Evolutionary conservation across 1,140 invertebrate genomes (phyloP), one percentile per base, ranked within the genome.

Genomic region (Colletes gigas): DNA sequence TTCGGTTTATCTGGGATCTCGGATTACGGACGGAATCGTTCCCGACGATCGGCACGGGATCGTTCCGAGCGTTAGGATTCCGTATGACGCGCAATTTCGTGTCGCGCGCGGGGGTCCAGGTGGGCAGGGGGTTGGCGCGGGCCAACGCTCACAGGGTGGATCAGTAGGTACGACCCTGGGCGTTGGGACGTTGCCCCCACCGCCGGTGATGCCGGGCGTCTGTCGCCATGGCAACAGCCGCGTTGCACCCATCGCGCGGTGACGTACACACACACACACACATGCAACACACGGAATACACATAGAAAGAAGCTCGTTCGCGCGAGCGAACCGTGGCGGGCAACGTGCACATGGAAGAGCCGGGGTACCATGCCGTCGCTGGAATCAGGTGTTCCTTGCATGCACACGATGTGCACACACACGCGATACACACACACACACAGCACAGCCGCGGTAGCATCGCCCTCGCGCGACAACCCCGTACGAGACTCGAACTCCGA

Each of bases 191-290:
- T 92, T 93, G 91, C 91, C 90, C 91, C 92, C 89, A 91, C 91
- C 90, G 88, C 87, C 68, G 83, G 82, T 89, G 89, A 90, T 89
- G 91, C 89, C 91, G 91, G 92, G 91, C 90, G 92, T 93, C 93
- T 93, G 92, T 94, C 92, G 90, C 93, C 92, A 93, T 94, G 89
- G 93, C 89, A 92, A 94, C 93, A 92, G 91, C 89, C 90, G 91
- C 91, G 92, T 91, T 93, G 90, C 91, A 90, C 90, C 91, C 89
- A 92, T 90, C 82, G 85, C 82, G 82, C 74, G 84, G 71, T 82
- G 85, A 88, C 82, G 83, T 86, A 89, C 87, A 88, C 85, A 88
- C 82, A 86, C 83, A 86, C 83, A 83, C 59, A 52, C 60, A 17
- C 30, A 30, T 30, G 2, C 30, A 2, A 30, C 60, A 62, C 21